These are phyloP conservation scores for Phrynocephalus vlangalii DNA, from an alignment of 2,797 vertebrate species.

Conservation along the genomic window DNA sequence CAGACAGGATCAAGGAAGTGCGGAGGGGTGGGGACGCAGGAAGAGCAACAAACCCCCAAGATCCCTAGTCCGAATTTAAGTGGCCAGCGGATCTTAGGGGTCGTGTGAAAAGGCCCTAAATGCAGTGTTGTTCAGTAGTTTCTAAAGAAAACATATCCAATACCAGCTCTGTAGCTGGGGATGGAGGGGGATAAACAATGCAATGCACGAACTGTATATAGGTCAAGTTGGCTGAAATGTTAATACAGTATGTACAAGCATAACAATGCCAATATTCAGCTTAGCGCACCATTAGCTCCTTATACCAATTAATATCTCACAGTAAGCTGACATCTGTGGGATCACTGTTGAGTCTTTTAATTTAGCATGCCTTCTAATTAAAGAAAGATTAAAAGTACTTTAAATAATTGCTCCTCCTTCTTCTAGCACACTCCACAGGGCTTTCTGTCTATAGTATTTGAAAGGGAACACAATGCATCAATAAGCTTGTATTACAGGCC, in stretches of 20 bases:
- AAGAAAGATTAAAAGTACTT: slow-evolving; percentile 70
- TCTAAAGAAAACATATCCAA: slow-evolving; percentile 30
- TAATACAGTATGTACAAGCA: slow-evolving; percentile 37
- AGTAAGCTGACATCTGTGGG: slow-evolving; percentile 56
- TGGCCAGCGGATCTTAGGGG: too few species aligned
- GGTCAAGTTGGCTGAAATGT: slow-evolving; percentile 57
- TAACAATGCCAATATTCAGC: slow-evolving; percentile 55
- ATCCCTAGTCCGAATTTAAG: too few species aligned
- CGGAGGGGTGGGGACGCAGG: too few species aligned
- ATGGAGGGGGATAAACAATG: not conserved
- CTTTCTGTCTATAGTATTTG: not conserved
- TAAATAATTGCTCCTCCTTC: slow-evolving; percentile 58
- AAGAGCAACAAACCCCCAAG: too few species aligned
- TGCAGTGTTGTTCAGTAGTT: slow-evolving; percentile 1
- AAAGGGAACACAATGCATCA: not conserved
- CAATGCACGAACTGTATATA: slow-evolving; percentile 54
- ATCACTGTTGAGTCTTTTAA: slow-evolving; percentile 68
- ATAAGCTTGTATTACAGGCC: not conserved
- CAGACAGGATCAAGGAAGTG: too few species aligned
- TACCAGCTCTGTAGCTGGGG: not conserved
- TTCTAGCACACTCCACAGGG: slow-evolving; percentile 31
- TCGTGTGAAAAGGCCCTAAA: not conserved
- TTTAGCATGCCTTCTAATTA: slow-evolving; percentile 70
- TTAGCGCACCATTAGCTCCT: slow-evolving; percentile 59
- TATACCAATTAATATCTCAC: slow-evolving; percentile 57